Evolutionary conservation across 2,888 invertebrate genomes (phyloP), one percentile per base, ranked within the genome.

Genomic region (Eupeodes latifasciatus): DNA sequence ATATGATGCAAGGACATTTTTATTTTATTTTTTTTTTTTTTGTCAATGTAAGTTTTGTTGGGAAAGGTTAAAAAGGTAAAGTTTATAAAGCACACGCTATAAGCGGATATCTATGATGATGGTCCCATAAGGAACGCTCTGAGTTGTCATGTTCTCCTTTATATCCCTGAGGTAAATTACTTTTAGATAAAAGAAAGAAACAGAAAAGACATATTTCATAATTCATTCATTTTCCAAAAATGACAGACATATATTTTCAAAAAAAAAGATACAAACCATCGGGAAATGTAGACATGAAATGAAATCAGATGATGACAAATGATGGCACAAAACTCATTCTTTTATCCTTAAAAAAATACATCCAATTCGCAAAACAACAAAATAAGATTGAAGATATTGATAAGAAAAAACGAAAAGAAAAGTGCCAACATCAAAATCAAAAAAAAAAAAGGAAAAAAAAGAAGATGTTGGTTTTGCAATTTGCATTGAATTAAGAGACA

Each of bases 291-390:
- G 72, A 80, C 80, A 87, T 83, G 80, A 84, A 87, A 81, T 80
- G 61, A 81, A 81, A 81, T 85, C 75, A 78, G 55, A 85, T 64
- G 77, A 78, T 88, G 88, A 88, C 85, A 88, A 85, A 88, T 74
- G 88, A 85, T 81, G 85, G 44, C 14, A 66, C 51, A 40, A 40
- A 11, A 44, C 40, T 57, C n/a, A 34, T 14, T 16, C 19, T 44
- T 55, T 40, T 49, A 3, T 36, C 2, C 5, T 36, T 0, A 2
- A 55, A 55, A 12, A 10, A 62, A 62, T 6, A 19, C 6, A 44
- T n/a, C 9, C n/a, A 19, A 19, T 47, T 3, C 27, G 12, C 12
- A 11, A 47, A 71, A 71, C 55, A 71, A 44, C 40, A 71, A 71
- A 69, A 40, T 40, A 12, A 19, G 7, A 36, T 27, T 40, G 71